These are phyloP conservation scores for Globicephala melas DNA, from an alignment of 2,113 vertebrate species.

Conservation along the genomic window DNA sequence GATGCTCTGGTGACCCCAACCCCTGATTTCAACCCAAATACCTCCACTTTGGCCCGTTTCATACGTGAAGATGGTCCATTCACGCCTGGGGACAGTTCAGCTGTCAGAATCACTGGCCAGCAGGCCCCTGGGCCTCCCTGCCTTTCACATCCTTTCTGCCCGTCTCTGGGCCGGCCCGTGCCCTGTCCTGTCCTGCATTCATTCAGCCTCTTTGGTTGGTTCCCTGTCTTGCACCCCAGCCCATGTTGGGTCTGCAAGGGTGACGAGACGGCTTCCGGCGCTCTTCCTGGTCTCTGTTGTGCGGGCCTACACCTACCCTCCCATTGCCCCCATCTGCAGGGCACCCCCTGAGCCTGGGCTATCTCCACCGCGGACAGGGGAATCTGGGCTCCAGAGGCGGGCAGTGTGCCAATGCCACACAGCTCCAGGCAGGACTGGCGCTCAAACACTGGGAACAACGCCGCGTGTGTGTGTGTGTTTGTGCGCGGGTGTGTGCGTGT, in stretches of 20 bases:
- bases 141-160: background rate
- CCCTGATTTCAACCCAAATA: background rate
- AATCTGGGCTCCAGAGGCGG: background rate
- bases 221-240: background rate
- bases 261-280: background rate
- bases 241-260: background rate
- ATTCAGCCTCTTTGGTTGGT: background rate
- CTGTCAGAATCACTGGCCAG: background rate
- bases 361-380: background rate
- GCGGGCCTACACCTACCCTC: no score
- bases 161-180: no score
- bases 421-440: background rate
- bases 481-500: no score
- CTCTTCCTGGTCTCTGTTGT: background rate
- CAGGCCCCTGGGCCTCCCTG: background rate
- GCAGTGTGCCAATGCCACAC: background rate
- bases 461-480: no score
- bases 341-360: no score
- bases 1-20: background rate
- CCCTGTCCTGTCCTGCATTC: no score
- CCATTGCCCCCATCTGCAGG: no score
- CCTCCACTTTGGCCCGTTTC: background rate
- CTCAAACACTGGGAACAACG: background rate
- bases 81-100: background rate
- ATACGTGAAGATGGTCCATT: fast-evolving